Evolutionary conservation across 35 echinoderm and acorn worm species (phyloP).

Genomic region (Amphiura filiformis): DNA sequence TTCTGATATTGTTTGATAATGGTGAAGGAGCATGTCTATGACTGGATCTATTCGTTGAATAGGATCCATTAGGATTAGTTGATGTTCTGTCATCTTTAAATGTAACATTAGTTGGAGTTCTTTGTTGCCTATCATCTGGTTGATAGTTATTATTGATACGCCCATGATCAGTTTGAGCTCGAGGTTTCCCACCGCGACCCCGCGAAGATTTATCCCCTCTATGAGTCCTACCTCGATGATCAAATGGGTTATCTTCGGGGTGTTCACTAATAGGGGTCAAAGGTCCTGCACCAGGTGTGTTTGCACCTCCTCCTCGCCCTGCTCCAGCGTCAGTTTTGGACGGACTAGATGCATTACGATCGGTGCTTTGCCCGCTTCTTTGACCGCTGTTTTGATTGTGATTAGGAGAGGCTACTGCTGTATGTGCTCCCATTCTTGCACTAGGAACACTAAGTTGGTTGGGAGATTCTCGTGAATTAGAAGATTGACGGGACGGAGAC

Average conservation of each 20-base stretch:
- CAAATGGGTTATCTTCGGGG: conserved; percentile 13
- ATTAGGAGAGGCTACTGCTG: not conserved
- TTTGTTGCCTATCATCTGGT: not conserved
- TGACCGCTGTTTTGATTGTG: not conserved
- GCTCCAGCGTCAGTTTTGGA: not conserved
- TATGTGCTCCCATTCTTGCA: not conserved
- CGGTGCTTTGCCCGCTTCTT: too few species aligned
- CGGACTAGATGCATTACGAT: too few species aligned
- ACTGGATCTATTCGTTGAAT: not conserved
- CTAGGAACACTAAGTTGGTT: not conserved
- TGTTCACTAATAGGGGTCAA: conserved; percentile 42
- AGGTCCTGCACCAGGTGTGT: not conserved
- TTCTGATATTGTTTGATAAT: not conserved
- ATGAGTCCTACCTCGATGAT: conserved; percentile 15
- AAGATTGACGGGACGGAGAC: not conserved
- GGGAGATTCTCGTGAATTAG: not conserved
- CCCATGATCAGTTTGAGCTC: not conserved
- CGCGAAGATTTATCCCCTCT: not conserved
- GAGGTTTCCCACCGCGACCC: not conserved
- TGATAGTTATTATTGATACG: not conserved
- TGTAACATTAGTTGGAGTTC: not conserved
- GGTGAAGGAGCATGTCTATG: conserved; percentile 6
- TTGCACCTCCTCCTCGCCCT: not conserved
- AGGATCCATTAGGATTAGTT: not conserved
- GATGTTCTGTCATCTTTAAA: conserved; percentile 8